Evolutionary conservation across 2,797 vertebrate species (phyloP), one percentile per base, ranked within the genome.

Genomic region (Spea hammondii): DNA sequence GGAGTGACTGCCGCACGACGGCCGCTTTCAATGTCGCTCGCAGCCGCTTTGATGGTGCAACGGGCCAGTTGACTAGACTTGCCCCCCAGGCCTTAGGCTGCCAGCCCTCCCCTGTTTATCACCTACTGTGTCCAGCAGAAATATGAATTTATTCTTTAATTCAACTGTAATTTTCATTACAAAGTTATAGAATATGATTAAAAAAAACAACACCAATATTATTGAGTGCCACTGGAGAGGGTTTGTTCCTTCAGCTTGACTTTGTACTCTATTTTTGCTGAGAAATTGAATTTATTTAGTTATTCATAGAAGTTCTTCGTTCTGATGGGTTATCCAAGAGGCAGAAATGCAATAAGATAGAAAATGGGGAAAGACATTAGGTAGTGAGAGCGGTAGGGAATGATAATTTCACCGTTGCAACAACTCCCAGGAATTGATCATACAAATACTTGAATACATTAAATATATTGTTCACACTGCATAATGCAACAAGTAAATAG

Each of bases 201-300:
- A 62, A 65, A 64, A 65, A 64, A 72, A 50, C 59, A 32, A 60
- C 1, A 4, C 48, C 57, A 47, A 64, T 44, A 71, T 70, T 50
- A 71, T 78, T 78, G 54, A 71, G 50, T 77, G 48, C 68, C 54
- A 65, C 60, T 14, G 17, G 45, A 65, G 13, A 72, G 1, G 60
- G 5, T 51, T 72, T 5, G 8, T 54, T 78, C 51, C 17, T 8
- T 53, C 69, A 51, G 50, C 60, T 72, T 53, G 45, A 17, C 50
- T 62, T 62, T 59, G n/a, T 59, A 13, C 5, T 69, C 8, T 73
- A 14, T 68, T 77, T 70, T 71, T 57, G 60, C 66, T 76, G 72
- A 32, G 75, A 59, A 80, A 49, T n/a, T 55, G 9, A 57, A 66
- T 76, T 80, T 75, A 75, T 70, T 65, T 54, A 48, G 72, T 69